Conservation (phyloP, 2,888 invertebrate species). For the Polyommatus iphigenia region DNA sequence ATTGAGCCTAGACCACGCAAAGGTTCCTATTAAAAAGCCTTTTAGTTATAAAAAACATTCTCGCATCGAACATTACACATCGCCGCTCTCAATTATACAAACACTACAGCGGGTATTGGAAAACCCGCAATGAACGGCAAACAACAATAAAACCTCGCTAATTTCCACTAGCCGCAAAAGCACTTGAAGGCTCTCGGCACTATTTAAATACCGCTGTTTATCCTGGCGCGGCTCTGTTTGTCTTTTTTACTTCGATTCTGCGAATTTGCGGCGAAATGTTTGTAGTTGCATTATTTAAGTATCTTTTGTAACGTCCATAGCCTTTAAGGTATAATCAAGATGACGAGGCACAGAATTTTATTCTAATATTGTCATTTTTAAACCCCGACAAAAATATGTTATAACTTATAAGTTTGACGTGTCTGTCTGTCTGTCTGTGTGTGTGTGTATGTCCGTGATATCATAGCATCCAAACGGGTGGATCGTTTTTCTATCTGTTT, state of each 20-base stretch:
- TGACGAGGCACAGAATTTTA: not conserved
- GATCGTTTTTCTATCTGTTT: too few relatives aligned
- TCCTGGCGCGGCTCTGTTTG: not conserved
- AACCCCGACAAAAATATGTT: too few relatives aligned
- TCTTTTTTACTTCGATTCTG: slow-evolving; percentile 5
- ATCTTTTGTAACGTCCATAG: not conserved
- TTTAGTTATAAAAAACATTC: not conserved
- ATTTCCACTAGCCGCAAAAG: not conserved
- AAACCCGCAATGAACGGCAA: not conserved
- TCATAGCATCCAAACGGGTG: too few relatives aligned
- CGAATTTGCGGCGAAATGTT: not conserved
- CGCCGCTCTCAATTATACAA: not conserved
- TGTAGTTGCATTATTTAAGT: not conserved
- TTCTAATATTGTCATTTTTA: too few relatives aligned
- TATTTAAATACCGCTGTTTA: slow-evolving; percentile 2
- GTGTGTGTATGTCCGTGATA: too few relatives aligned
- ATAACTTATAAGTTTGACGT: too few relatives aligned
- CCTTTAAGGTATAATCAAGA: not conserved
- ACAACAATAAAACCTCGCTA: slow-evolving; percentile 10
- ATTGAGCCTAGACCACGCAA: not conserved
- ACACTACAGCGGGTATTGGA: not conserved
- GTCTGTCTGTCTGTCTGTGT: too few relatives aligned
- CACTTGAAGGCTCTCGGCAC: slow-evolving; percentile 8
- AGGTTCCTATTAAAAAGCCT: not conserved
- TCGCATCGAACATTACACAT: not conserved